Conservation (phyloP, 2,113 vertebrate genomes). For the Brevimyrus niger region DNA sequence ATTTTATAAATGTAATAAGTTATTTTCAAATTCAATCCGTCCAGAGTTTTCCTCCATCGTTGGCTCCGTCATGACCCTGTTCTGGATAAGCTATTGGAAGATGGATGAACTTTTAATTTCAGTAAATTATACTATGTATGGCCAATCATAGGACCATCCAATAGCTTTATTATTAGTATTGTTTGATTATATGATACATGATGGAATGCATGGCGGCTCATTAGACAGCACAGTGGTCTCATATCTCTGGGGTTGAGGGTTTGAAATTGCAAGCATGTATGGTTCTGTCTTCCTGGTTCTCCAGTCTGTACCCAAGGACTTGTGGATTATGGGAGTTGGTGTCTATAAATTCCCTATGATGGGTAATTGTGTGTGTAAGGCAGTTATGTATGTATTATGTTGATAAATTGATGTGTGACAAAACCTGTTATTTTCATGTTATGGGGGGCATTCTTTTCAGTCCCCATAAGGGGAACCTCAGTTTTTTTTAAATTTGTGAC, state of each 20-base stretch:
- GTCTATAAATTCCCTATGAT: background rate
- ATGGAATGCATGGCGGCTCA: background rate
- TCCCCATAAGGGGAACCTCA: background rate
- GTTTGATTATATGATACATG: background rate
- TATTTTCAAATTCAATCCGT: background rate
- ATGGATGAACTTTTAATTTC: background rate
- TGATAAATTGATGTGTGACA: background rate
- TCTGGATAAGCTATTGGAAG: background rate
- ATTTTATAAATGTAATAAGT: background rate
- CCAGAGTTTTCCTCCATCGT: background rate
- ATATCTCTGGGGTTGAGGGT: background rate
- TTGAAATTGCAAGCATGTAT: background rate
- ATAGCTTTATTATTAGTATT: background rate
- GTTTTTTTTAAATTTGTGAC: background rate
- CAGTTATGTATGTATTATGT: background rate
- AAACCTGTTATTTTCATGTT: background rate
- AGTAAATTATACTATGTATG: background rate
- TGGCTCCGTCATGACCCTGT: background rate
- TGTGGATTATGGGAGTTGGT: background rate
- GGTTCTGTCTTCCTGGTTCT: background rate
- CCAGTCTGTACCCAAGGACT: background rate
- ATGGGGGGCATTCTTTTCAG: background rate
- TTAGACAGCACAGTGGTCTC: background rate
- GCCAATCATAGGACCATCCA: background rate
- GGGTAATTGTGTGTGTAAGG: background rate